Percentiles rank a stretch among this genome's conserved stretches.
phyloP scores from a whole-genome alignment of 2,888 invertebrate species.

The Helobdella robusta region DNA sequence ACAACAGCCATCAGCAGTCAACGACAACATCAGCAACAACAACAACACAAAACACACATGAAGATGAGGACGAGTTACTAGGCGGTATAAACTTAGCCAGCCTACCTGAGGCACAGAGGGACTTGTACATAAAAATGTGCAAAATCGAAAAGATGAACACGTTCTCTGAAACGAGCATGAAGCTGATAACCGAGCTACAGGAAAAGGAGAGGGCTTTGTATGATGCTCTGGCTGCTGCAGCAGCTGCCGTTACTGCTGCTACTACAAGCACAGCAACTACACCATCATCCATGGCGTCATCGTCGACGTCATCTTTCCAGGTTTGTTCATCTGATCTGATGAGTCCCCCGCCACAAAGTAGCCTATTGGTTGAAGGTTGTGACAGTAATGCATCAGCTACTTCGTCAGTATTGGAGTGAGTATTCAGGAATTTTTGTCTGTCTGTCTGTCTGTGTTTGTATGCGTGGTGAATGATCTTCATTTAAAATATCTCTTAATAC shows the following conservation, averaged over 20 bases:
- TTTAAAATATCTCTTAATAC: too few species aligned
- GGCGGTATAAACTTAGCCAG: constrained; percentile 47
- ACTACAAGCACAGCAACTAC: not conserved
- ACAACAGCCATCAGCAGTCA: too few species aligned
- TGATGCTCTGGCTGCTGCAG: not conserved
- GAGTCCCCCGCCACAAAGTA: not conserved
- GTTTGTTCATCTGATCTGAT: not conserved
- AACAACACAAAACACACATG: not conserved
- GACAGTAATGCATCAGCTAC: too few species aligned
- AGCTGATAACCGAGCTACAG: not conserved
- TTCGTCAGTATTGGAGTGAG: too few species aligned
- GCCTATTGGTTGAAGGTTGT: too few species aligned
- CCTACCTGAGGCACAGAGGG: constrained; percentile 60
- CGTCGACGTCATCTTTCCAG: not conserved
- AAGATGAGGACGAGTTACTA: constrained; percentile 10
- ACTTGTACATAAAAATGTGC: constrained; percentile 60
- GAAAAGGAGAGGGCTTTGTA: not conserved
- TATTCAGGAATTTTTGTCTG: too few species aligned
- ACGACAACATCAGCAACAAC: not conserved
- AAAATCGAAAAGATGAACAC: too few species aligned
- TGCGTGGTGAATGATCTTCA: too few species aligned
- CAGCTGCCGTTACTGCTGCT: not conserved
- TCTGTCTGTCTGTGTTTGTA: too few species aligned
- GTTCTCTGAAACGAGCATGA: not conserved
- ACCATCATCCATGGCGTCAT: not conserved